Evolutionary conservation across 2,797 vertebrate genomes (phyloP).

Genomic region (Hippocampus kuda): DNA sequence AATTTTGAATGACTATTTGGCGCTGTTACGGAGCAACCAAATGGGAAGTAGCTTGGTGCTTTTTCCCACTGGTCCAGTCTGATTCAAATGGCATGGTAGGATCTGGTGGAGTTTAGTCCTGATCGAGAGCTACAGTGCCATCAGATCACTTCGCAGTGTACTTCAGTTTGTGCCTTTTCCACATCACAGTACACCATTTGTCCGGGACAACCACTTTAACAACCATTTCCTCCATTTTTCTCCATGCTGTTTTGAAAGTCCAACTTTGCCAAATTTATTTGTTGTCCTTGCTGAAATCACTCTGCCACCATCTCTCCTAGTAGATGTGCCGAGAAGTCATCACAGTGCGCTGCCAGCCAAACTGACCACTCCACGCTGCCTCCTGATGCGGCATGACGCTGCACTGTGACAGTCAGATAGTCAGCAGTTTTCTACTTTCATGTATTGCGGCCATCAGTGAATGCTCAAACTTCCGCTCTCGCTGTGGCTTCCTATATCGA

Average conservation of each 20-base stretch:
- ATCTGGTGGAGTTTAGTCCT: neutral
- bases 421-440: neutral
- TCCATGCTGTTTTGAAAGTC: neutral
- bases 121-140: neutral
- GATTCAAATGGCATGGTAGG: neutral
- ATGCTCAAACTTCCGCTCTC: too few species aligned
- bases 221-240: neutral
- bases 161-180: neutral
- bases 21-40: too few species aligned
- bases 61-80: neutral
- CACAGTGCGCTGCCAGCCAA: too few species aligned
- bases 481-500: neutral
- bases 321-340: too few species aligned
- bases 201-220: neutral
- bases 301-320: neutral
- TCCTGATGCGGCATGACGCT: too few species aligned
- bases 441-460: neutral
- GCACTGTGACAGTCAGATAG: neutral
- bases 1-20: too few species aligned
- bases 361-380: too few species aligned
- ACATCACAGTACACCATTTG: neutral
- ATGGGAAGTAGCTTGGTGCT: neutral
- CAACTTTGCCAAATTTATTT: neutral
- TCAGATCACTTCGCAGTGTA: neutral
- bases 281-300: neutral